Base-by-base conservation (phyloP, 2,888 invertebrate genomes). In the Strigamia crassipes region DNA sequence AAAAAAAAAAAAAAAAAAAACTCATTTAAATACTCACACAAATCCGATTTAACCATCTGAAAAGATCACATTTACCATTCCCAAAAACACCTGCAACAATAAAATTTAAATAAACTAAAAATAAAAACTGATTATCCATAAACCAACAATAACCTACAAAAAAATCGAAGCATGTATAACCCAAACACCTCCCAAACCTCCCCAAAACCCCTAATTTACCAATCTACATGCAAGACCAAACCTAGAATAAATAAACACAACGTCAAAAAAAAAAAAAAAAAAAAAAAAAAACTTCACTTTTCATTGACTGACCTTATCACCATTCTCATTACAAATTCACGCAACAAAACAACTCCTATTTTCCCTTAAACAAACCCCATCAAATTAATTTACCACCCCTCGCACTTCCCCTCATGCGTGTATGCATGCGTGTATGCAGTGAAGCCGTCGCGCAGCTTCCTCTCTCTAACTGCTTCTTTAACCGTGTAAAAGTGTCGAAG, bases 401-500 rank as follows among this genome's bases (percentile, higher is more conserved):
- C n/a, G 73, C 73, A 73, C 4, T 73, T 73, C n/a, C 73, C 73
- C 31, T 73, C 73, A 73, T 56, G 56, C 56, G 73, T 31, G n/a
- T n/a, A 23, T 73, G 27, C 73, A 73, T 56, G 56, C 56, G 73
- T 31, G n/a, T n/a, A 23, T 73, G 27, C 73, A 73, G n/a, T 31
- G 27, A 73, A 15, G 27, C 31, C 27, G 23, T 73, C 27, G 73
- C 73, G 73, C 5, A 73, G 73, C 73, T 31, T 6, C 27, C 27
- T 5, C 38, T 38, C 73, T 73, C 73, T 73, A 73, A 73, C 73
- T 27, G 73, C 56, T 56, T 56, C 56, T 56, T 21, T 18, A 27
- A 73, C 73, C 73, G 31, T 73, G 27, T 73, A 73, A 73, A 73
- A 73, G 73, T 73, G 73, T 73, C 73, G 73, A 73, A 73, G 73